Percentiles rank a stretch among this genome's conserved stretches.
Conservation (phyloP, 2,797 vertebrate genomes). For the Triplophysa bombifrons region DNA sequence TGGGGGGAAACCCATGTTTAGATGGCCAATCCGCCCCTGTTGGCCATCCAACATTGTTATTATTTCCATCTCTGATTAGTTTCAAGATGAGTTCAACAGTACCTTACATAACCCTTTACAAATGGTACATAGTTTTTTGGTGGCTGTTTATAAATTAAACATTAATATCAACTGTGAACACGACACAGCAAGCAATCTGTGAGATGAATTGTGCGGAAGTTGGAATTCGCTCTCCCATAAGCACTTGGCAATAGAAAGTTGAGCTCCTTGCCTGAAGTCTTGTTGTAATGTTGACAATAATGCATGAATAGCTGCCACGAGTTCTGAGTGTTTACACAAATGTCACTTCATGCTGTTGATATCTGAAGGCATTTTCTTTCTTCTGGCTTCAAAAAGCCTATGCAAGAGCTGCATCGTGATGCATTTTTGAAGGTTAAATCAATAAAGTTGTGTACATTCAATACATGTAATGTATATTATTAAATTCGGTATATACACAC, state of each 20-base stretch:
- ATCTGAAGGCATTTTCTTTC: constrained; percentile 1
- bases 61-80: constrained; percentile 6
- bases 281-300: constrained; percentile 70
- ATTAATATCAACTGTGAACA: constrained; percentile 23
- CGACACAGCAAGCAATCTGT: constrained; percentile 29
- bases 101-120: constrained; percentile 20
- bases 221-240: constrained; percentile 44
- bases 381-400: background rate
- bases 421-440: background rate
- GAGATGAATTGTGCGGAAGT: constrained; percentile 49
- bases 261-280: constrained; percentile 37
- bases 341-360: background rate
- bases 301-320: constrained; percentile 67
- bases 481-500: too few species aligned
- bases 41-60: background rate
- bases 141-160: constrained; percentile 29
- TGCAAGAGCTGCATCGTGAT: background rate
- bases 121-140: background rate
- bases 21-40: too few species aligned
- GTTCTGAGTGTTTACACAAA: constrained; percentile 43
- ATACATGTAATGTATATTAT: too few species aligned
- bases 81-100: background rate
- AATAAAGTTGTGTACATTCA: too few species aligned
- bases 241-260: constrained; percentile 45
- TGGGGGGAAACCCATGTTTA: too few species aligned